Base-by-base conservation (phyloP, 2,113 vertebrate genomes). In the Sapajus apella region DNA sequence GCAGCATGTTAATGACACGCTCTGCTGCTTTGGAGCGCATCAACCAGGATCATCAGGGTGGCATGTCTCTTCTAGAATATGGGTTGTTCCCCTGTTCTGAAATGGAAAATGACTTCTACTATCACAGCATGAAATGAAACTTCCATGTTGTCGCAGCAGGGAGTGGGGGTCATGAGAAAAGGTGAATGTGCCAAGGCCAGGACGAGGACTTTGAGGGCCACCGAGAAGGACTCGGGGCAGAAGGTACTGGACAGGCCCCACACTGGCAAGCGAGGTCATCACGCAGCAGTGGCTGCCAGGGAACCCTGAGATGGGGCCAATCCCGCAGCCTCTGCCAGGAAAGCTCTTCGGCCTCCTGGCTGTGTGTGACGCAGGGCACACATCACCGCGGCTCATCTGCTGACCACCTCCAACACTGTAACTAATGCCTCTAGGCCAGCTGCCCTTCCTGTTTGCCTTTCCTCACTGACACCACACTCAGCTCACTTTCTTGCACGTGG, bases 141-240 rank as follows among this genome's bases (percentile, higher is more conserved):
- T 0, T 0, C 12, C 1, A 12, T 52, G 21, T 13, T 6, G 12
- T 45, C 5, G 4, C 5, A 10, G 55, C 3, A 18, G 64, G 18
- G 35, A 14, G 2, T 30, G 21, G 55, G 6, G 30, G 8, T 23
- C 11, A 7, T 23, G 4, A 50, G 80, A 73, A 68, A 52, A 82
- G 70, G 47, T 1, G 14, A 81, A 35, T 2, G 3, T 3, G 3
- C 17, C 70, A 70, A 43, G 7, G 30, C 0, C 3, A 73, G 23
- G 27, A n/a, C 3, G 25, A 43, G 70, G 47, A 32, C 9, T 27
- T 8, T 3, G 21, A 27, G n/a, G 25, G 35, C 3, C 73, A 58
- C 27, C 52, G n/a, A 40, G 64, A 73, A 30, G 27, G 6, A 5
- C 1, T 21, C 8, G 11, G 43, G 27, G 35, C 20, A 93, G 90